Percentiles rank a stretch among this genome's conserved stretches.
Evolutionary conservation across 2,888 invertebrate genomes (phyloP).

Genomic region (Thera obeliscata): DNA sequence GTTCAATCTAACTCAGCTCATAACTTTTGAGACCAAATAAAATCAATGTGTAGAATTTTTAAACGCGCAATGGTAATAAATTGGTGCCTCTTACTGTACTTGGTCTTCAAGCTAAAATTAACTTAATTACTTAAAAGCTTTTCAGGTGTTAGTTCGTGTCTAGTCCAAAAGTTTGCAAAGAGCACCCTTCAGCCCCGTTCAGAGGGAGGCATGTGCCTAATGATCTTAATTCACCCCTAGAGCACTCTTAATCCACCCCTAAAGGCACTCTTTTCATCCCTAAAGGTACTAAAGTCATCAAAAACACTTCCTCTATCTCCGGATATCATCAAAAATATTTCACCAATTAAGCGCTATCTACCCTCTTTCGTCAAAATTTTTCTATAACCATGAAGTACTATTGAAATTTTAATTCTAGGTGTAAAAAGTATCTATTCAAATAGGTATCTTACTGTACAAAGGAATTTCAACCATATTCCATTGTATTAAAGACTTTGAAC

Average conservation of each 20-base stretch:
- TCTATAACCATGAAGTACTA: conserved; percentile 16
- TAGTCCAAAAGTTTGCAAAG: conserved; percentile 7
- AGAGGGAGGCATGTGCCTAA: conserved; percentile 16
- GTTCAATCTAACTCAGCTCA: no score
- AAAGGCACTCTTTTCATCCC: background rate
- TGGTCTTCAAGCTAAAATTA: background rate
- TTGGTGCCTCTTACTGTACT: no score
- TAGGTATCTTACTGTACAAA: background rate
- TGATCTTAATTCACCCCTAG: conserved; percentile 7
- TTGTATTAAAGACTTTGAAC: background rate
- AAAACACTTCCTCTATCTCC: conserved; percentile 32
- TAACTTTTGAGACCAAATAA: no score
- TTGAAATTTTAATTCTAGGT: conserved; percentile 27
- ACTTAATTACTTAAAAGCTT: background rate
- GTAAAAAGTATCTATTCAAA: conserved; percentile 5
- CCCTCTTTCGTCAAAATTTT: conserved; percentile 15
- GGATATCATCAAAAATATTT: conserved; percentile 43
- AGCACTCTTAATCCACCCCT: background rate
- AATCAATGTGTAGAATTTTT: no score
- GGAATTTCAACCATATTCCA: conserved; percentile 3
- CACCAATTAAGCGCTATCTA: conserved; percentile 36
- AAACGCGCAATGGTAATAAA: no score
- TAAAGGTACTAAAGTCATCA: no score
- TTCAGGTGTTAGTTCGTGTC: conserved; percentile 5
- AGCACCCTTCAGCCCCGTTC: conserved; percentile 9